Conservation (phyloP, 2,888 invertebrate genomes). For the Macaria notata region DNA sequence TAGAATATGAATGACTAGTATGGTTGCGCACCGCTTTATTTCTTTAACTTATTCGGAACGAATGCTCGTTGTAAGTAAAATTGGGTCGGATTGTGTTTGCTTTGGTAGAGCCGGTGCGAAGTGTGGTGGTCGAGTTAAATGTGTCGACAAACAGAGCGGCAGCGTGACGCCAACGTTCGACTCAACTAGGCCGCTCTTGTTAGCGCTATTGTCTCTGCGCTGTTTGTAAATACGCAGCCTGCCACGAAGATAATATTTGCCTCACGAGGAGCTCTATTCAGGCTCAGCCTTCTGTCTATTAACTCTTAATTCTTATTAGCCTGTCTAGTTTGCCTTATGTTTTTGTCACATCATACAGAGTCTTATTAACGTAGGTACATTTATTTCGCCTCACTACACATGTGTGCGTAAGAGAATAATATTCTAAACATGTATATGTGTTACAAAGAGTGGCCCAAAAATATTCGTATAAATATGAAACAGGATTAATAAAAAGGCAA, state of each 20-base stretch:
- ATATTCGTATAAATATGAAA: no score
- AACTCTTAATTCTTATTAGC: background rate
- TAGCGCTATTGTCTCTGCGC: conserved; percentile 66
- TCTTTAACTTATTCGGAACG: conserved; percentile 23
- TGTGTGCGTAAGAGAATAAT: no score
- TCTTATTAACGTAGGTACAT: no score
- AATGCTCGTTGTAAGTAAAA: conserved; percentile 10
- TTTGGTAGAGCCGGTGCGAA: conserved; percentile 22
- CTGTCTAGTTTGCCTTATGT: background rate
- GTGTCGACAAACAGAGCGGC: conserved; percentile 59
- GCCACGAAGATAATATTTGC: conserved; percentile 32
- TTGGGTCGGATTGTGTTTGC: conserved; percentile 19
- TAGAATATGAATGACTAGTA: conserved; percentile 1
- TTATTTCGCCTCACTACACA: no score
- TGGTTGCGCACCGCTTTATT: conserved; percentile 20
- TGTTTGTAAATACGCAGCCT: conserved; percentile 50
- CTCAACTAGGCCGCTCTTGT: conserved; percentile 75
- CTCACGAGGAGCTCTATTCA: conserved; percentile 14
- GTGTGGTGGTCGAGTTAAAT: conserved; percentile 63
- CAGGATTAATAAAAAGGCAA: background rate
- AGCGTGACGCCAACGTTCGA: conserved; percentile 63
- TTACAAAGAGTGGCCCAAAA: no score
- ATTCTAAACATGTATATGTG: no score
- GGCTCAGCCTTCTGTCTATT: background rate
- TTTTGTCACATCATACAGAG: no score